Conservation (phyloP, 1,140 invertebrate genomes). For the Nephotettix cincticeps region DNA sequence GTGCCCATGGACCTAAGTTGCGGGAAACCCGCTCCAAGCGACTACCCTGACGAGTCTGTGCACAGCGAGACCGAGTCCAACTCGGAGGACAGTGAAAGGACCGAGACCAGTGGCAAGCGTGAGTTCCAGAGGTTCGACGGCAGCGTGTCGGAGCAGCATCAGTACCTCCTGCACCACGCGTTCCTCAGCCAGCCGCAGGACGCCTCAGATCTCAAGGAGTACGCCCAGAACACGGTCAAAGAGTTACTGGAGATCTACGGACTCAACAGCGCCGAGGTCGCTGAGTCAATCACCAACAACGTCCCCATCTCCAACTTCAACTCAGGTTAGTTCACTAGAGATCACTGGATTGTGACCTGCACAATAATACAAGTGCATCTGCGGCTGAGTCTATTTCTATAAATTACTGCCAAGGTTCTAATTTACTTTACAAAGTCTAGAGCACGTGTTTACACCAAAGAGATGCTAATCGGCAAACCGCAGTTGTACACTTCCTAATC, state of each 20-base stretch:
- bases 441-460: conserved; percentile 2
- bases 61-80: conserved; percentile 35
- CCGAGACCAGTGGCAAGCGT: conserved; percentile 14
- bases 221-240: conserved; percentile 60
- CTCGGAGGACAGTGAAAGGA: conserved; percentile 11
- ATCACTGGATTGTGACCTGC: too few species aligned
- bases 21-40: conserved; percentile 23
- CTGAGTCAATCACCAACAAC: conserved; percentile 48
- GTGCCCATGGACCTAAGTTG: conserved; percentile 41
- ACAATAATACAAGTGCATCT: too few species aligned
- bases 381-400: too few species aligned
- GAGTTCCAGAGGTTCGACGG: conserved; percentile 10
- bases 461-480: background rate
- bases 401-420: too few species aligned
- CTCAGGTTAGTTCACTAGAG: conserved; percentile 46
- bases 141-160: conserved; percentile 21
- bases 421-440: too few species aligned
- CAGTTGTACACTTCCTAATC: background rate
- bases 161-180: conserved; percentile 37
- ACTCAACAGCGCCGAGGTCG: conserved; percentile 47
- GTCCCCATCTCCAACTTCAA: conserved; percentile 50
- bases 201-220: conserved; percentile 53
- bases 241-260: conserved; percentile 60
- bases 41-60: conserved; percentile 21
- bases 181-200: conserved; percentile 40